A percentile compares a stretch with the other conserved stretches of the same genome.
Evolutionary conservation across 53 echinoderm and acorn worm genomes (phyloP).

Genomic region (Astropecten irregularis): DNA sequence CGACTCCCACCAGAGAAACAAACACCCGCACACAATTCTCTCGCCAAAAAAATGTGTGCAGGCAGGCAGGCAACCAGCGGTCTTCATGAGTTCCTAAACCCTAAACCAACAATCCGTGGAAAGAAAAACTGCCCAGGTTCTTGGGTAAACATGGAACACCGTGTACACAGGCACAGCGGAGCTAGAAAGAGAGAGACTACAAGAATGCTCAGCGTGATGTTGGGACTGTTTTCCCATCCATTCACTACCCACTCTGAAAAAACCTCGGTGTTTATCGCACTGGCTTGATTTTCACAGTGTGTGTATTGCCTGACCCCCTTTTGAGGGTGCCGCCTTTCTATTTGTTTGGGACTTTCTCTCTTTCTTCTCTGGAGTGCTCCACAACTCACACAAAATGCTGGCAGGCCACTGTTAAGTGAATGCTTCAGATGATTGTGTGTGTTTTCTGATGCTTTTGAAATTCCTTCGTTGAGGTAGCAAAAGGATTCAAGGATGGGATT

Average conservation of each 20-base stretch:
- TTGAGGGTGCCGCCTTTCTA: slow-evolving; percentile 33
- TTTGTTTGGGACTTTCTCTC: slow-evolving; percentile 7
- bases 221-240: slow-evolving; percentile 47
- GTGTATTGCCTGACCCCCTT: slow-evolving; percentile 32
- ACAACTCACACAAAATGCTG: slow-evolving; percentile 5
- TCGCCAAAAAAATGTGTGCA: slow-evolving; percentile 9
- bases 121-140: slow-evolving; percentile 41
- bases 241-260: not conserved
- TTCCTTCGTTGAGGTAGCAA: not conserved
- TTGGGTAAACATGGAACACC: slow-evolving; percentile 41
- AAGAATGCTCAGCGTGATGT: slow-evolving; percentile 40
- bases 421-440: not conserved
- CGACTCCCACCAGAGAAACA: slow-evolving; percentile 11
- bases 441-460: not conserved
- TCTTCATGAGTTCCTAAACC: slow-evolving; percentile 33
- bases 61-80: no score
- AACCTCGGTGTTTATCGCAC: slow-evolving; percentile 2
- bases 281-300: slow-evolving; percentile 29
- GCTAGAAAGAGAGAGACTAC: not conserved
- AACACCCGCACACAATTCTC: slow-evolving; percentile 30
- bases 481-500: not conserved
- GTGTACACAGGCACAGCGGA: slow-evolving; percentile 38
- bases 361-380: slow-evolving; percentile 2
- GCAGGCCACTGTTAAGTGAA: slow-evolving; percentile 40
- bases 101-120: slow-evolving; percentile 40